Conservation (phyloP, 2,888 invertebrate species). For the Oscheius sp. region DNA sequence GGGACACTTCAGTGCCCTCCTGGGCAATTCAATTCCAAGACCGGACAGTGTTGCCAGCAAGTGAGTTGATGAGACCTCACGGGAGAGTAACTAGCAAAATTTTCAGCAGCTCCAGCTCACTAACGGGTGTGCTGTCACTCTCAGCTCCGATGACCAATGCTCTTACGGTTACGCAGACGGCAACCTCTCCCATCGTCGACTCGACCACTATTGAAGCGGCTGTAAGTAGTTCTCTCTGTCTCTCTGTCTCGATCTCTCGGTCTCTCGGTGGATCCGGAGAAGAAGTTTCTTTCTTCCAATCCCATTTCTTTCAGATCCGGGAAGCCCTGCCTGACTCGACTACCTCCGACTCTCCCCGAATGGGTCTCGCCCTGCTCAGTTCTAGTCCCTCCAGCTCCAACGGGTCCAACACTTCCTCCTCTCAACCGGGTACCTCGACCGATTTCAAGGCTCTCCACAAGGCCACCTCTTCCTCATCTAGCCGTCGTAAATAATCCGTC, state of each 20-base stretch:
- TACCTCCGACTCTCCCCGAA: constrained; percentile 42
- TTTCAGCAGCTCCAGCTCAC: constrained; percentile 50
- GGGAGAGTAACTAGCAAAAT: background rate
- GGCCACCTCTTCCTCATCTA: background rate
- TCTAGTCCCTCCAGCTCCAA: constrained; percentile 28
- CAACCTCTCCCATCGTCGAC: constrained; percentile 44
- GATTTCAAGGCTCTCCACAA: constrained; percentile 33
- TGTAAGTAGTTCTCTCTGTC: constrained; percentile 6
- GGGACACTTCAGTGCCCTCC: constrained; percentile 33
- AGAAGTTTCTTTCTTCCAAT: background rate
- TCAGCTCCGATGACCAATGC: constrained; percentile 42
- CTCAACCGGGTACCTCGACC: constrained; percentile 32
- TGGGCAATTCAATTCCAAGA: constrained; percentile 37
- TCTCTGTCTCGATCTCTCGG: background rate
- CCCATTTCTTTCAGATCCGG: constrained; percentile 38
- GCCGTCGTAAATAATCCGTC: constrained; percentile 9
- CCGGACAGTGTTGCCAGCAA: constrained; percentile 52
- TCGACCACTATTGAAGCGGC: constrained; percentile 39
- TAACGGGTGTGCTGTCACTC: constrained; percentile 45
- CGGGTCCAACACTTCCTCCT: constrained; percentile 23
- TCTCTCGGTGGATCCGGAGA: background rate
- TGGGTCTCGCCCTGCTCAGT: background rate
- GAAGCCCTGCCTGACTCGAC: constrained; percentile 45
- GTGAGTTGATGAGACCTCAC: constrained; percentile 28
- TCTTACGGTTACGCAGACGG: constrained; percentile 49